Evolutionary conservation across 2,797 vertebrate species (phyloP), one percentile per base, ranked within the genome.

Genomic region (Phataginus tricuspis): DNA sequence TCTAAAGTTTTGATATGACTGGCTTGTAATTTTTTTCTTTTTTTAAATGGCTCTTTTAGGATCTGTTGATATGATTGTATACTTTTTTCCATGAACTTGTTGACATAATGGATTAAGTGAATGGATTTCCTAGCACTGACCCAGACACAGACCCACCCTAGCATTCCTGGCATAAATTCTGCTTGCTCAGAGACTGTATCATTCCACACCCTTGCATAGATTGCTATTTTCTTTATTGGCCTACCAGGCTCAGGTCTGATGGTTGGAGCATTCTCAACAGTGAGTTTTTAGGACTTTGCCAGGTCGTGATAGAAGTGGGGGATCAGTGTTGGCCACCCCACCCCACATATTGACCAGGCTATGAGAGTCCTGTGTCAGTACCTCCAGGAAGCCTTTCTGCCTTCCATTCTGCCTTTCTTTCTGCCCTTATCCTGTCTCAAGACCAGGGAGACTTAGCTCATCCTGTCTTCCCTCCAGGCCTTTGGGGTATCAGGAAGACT

Each of bases 31-130:
- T 75, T 93, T 94, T 42, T 91, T 74, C 59, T 53, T 61, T 45
- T 78, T 57, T 91, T 5, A 64, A 97, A 72, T 83, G 5, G 18
- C 3, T 2, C 84, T 94, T 95, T 79, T 14, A 63, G 55, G 10
- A 78, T 79, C 55, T 93, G 23, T 91, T 94, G 18, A 91, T 53
- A 53, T 8, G 29, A 51, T 66, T 84, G 27, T 86, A 10, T 61
- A 42, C 39, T 82, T 78, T 78, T 75, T 85, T 66, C 19, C 68
- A 89, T 42, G 90, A 93, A 66, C 23, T 94, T 95, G 75, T 82
- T 94, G 87, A 78, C 75, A 79, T 25, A 85, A 34, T 86, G 49
- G 34, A 80, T 93, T 96, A 93, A 77, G 6, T 42, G 79, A 37
- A 77, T 82, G 72, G 51, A 91, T 45, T 93, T 95, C 37, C n/a